Conservation (phyloP, 1,140 invertebrate genomes). For the Melanaphis sacchari region DNA sequence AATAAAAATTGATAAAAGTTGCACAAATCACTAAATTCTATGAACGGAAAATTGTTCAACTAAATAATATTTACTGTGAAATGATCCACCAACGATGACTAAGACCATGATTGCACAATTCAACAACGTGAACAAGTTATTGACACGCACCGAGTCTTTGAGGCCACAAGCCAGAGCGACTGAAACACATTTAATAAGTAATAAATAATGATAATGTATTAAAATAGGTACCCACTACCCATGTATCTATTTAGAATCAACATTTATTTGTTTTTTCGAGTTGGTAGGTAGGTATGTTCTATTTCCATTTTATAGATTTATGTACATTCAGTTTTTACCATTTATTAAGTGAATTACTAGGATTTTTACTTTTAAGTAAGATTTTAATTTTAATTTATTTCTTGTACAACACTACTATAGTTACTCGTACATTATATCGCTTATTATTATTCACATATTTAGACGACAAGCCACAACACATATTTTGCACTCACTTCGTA, state of each 20-base stretch:
- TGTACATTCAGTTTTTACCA: too few relatives aligned
- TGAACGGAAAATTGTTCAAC: neutral
- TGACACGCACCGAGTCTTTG: slow-evolving; percentile 82
- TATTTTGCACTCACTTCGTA: neutral
- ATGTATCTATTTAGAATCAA: neutral
- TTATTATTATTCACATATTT: neutral
- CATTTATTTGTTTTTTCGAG: neutral
- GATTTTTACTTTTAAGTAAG: neutral
- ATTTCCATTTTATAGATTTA: too few relatives aligned
- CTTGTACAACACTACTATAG: neutral
- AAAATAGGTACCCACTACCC: neutral
- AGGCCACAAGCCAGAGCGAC: slow-evolving; percentile 71
- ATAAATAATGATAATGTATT: neutral
- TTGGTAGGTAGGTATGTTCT: too few relatives aligned
- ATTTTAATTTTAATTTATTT: neutral
- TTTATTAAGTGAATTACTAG: neutral
- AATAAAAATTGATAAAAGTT: neutral
- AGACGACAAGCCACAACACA: too few relatives aligned
- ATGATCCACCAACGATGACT: slow-evolving; percentile 80
- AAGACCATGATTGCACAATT: slow-evolving; percentile 84
- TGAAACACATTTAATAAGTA: neutral
- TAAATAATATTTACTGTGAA: slow-evolving; percentile 69
- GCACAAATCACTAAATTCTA: neutral
- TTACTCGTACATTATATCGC: neutral
- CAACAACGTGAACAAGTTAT: slow-evolving; percentile 83